Evolutionary conservation across 2,888 invertebrate genomes (phyloP), one percentile per base, ranked within the genome.

Genomic region (Stenurella melanura): DNA sequence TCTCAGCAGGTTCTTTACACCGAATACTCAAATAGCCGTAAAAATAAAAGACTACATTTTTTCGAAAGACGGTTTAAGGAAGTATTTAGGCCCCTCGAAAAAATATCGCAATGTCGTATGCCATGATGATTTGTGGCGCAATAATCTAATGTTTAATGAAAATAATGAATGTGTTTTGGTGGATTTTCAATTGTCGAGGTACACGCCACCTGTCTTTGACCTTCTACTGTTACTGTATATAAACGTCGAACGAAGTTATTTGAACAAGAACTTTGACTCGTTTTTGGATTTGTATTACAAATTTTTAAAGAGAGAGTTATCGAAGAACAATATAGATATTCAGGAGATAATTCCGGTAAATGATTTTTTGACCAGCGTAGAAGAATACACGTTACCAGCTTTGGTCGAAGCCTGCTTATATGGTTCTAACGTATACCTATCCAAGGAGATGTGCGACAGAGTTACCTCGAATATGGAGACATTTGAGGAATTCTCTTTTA

Each of bases 161-260:
- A 83, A 89, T 38, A 87, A 88, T 0, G 85, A 85, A 42, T 93
- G 94, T 81, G 85, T 93, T 42, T 86, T 95, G 11, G 92, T 95
- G 1, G 95, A 95, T 87, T 95, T 93, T 84, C 95, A 95, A 88
- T 90, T 94, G 68, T 89, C 92, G 0, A 90, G 93, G 30, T 94
- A 93, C 85, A 92, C 92, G 12, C 94, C 94, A 0, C 92, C 93
- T 0, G 91, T 92, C 30, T 90, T 92, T 50, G 95, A 95, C 82
- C 89, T 93, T 1, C 90, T 92, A 86, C 87, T 91, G 30, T 88
- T 92, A 26, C 87, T 94, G 1, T 91, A 91, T 83, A 90, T 93
- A 69, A 92, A 92, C 83, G 87, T 92, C 38, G 89, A 91, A 15
- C 87, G 89, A 1, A 86, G 87, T 68, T 90, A 91, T 73, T 88